Percentiles rank a stretch among this genome's conserved stretches.
These are phyloP conservation scores for Tyrophagus putrescentiae DNA, from an alignment of 1,140 invertebrate genomes.

Conservation along the genomic window DNA sequence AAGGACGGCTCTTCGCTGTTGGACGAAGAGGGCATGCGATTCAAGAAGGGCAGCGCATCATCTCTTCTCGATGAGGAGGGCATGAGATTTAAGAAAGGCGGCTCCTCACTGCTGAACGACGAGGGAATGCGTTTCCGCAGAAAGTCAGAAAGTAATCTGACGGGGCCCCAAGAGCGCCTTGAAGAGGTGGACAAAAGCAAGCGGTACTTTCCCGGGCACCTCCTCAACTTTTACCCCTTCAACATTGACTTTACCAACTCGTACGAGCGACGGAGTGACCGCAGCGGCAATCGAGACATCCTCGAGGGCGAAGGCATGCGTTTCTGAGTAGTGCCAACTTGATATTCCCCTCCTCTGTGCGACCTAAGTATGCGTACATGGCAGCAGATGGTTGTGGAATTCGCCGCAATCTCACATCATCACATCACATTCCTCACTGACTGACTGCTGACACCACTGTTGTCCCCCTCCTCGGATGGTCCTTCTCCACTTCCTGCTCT, in stretches of 20 bases:
- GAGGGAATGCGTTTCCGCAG: constrained; percentile 18
- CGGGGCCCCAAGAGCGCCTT: neutral
- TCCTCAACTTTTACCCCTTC: constrained; percentile 1
- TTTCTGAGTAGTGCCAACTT: neutral
- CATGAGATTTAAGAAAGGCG: constrained; percentile 15
- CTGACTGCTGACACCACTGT: too few species aligned
- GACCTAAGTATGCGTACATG: too few species aligned
- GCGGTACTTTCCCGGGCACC: neutral
- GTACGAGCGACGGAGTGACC: constrained; percentile 1
- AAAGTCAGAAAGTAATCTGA: too few species aligned
- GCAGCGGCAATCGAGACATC: neutral
- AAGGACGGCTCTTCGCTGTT: neutral
- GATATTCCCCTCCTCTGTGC: neutral
- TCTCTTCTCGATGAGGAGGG: constrained; percentile 17
- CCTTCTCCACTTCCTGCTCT: too few species aligned
- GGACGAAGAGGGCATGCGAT: constrained; percentile 17
- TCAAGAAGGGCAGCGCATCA: neutral
- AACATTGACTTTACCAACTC: neutral
- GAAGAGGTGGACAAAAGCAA: neutral
- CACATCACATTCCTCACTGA: too few species aligned
- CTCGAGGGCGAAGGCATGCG: constrained; percentile 18
- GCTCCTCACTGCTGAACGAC: constrained; percentile 7
- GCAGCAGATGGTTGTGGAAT: too few species aligned
- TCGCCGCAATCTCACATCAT: too few species aligned
- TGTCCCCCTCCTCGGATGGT: too few species aligned